Percentiles rank a stretch among this genome's conserved stretches.
Evolutionary conservation across 2,113 vertebrate species (phyloP).

Genomic region (Gymnobelideus leadbeateri): DNA sequence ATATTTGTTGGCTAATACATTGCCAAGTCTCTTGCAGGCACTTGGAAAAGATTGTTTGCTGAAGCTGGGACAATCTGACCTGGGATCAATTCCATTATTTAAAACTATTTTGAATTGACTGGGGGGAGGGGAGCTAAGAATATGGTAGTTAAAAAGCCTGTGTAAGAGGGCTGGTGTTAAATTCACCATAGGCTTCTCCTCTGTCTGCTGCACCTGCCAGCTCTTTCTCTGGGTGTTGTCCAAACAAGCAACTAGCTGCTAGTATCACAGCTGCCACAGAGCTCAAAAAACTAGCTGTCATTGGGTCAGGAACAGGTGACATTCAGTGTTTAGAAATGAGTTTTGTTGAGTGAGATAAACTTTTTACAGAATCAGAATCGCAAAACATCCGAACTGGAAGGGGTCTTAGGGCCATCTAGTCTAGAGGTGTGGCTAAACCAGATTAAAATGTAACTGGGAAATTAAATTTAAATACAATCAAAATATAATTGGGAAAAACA

Average conservation of each 20-base stretch:
- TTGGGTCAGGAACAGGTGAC: not conserved
- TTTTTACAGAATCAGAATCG: not conserved
- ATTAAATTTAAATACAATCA: not conserved
- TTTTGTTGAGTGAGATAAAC: not conserved
- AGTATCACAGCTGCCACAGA: constrained; percentile 24
- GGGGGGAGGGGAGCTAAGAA: constrained; percentile 28
- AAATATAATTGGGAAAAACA: not conserved
- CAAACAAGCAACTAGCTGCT: not conserved
- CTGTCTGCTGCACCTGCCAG: not conserved
- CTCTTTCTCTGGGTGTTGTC: not conserved
- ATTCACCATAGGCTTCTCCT: constrained; percentile 10
- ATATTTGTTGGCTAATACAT: not conserved
- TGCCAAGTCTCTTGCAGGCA: not conserved
- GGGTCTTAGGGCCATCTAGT: not conserved
- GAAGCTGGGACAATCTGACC: not conserved
- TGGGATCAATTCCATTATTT: constrained; percentile 12
- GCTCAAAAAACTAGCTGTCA: not conserved
- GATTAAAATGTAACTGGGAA: not conserved
- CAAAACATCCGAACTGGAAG: not conserved
- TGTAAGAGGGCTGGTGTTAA: not conserved
- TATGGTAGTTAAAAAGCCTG: not conserved
- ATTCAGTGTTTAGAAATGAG: not conserved
- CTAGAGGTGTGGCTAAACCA: not conserved
- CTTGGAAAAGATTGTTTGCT: not conserved
- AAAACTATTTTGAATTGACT: not conserved